Conservation (phyloP, 2,888 invertebrate species). For the Hybos culiciformis region DNA sequence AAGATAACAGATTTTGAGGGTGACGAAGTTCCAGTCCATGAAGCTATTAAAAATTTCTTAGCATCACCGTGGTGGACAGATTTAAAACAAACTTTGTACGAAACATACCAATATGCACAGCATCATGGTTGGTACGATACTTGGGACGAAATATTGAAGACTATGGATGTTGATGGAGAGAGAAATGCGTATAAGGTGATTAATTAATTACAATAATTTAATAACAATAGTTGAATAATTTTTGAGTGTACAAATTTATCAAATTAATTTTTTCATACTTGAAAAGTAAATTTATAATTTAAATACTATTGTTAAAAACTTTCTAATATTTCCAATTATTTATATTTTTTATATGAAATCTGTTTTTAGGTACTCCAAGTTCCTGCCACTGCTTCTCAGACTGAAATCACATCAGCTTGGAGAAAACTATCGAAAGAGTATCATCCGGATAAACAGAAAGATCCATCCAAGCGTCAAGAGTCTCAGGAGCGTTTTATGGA, state of each 20-base stretch:
- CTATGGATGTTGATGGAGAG: constrained; percentile 83
- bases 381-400: constrained; percentile 64
- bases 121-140: constrained; percentile 80
- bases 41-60: constrained; percentile 78
- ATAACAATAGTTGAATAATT: too few species aligned
- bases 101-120: constrained; percentile 64
- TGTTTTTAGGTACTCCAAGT: constrained; percentile 53
- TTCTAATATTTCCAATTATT: too few species aligned
- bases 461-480: constrained; percentile 46
- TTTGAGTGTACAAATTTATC: too few species aligned
- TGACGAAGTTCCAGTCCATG: constrained; percentile 74
- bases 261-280: too few species aligned
- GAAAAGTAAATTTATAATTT: too few species aligned
- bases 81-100: constrained; percentile 54
- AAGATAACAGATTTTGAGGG: constrained; percentile 72
- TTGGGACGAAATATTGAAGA: constrained; percentile 73
- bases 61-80: constrained; percentile 84
- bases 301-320: too few species aligned
- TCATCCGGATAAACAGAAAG: constrained; percentile 86
- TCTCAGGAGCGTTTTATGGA: constrained; percentile 85
- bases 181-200: constrained; percentile 70
- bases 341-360: constrained; percentile 1
- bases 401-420: constrained; percentile 74
- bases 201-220: background rate
- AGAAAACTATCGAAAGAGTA: constrained; percentile 66